Evolutionary conservation across 2,888 invertebrate genomes (phyloP), one percentile per base, ranked within the genome.

Genomic region (Clusia tigrina): DNA sequence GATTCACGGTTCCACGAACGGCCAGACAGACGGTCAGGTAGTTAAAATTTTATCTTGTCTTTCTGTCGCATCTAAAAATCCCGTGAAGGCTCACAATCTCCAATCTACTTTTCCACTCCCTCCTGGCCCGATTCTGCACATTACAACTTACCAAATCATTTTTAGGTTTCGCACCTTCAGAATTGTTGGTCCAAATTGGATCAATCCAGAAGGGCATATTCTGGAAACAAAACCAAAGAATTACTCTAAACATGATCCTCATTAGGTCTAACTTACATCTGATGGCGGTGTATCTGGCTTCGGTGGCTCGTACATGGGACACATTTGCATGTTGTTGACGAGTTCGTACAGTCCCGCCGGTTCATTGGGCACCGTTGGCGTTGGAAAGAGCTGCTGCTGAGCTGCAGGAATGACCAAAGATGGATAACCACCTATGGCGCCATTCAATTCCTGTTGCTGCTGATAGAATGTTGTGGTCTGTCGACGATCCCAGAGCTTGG

Each of bases 131-230:
- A n/a, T n/a, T n/a, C n/a, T n/a, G n/a, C n/a, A n/a, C n/a, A n/a
- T n/a, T n/a, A n/a, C n/a, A n/a, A 26, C 26, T 63, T 46, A 63
- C 63, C 52, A 57, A 55, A 56, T 63, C 56, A 24, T 58, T 48
- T 23, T 26, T 53, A 38, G 12, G n/a, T 17, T n/a, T 10, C 42
- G 10, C 5, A 52, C 26, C 67, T 66, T 63, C 68, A 65, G 67
- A 67, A 67, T 66, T 70, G 67, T 75, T 78, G 66, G 77, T 73
- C 84, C 84, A 84, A 60, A 84, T 78, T 2, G 84, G 83, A 75
- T 84, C 83, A 58, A 82, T 79, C 83, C 83, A 83, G 69, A 81
- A 83, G 1, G 83, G 83, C 64, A 81, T 64, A 63, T 76, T 78
- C 83, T 83, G 54, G 20, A 42, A 42, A 15, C 10, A n/a, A 26